Evolutionary conservation across 92 coral and sea anemone species (phyloP), one percentile per base, ranked within the genome.

Genomic region (Actinernus sp.): DNA sequence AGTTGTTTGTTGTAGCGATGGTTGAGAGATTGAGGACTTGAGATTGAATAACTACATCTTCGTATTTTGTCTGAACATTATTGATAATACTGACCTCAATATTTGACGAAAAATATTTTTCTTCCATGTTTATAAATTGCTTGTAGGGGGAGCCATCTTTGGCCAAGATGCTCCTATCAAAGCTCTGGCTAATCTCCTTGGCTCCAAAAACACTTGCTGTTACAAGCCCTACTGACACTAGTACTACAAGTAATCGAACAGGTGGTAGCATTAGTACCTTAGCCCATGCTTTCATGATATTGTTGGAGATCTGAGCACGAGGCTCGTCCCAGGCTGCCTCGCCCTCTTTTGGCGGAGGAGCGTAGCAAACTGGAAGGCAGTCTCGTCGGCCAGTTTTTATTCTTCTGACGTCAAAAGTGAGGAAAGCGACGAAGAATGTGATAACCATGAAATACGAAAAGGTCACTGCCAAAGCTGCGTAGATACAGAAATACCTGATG

Each of bases 341-440:
- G 40, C 61, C 87, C 0, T 77, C 69, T 56, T 51, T 65, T 26
- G 74, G 63, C 23, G 18, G 83, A 4, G 85, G 70, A 21, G 63
- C 85, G 17, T n/a, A 57, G 57, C 86, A 75, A 47, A 76, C 51
- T 49, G 96, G 98, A 46, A 92, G 55, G 22, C 84, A 76, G 73
- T 92, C 98, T 19, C 88, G 83, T 41, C 96, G 91, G 19, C 90
- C 76, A 4, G 72, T 65, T 49, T 85, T 88, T 5, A 92, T 85
- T 51, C 98, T 67, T 18, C 61, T 74, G 12, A 90, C 78, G 27
- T 92, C 98, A 20, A 75, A 65, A 0, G 84, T 44, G 71, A 92
- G 75, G 31, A 88, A 61, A 12, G 96, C 98, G 36, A 92, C 98
- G 36, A 93, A 89, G 59, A 80, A 85, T 11, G 96, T 88, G 51